Evolutionary conservation across 2,888 invertebrate genomes (phyloP).

Genomic region (Callyntrura sp.): DNA sequence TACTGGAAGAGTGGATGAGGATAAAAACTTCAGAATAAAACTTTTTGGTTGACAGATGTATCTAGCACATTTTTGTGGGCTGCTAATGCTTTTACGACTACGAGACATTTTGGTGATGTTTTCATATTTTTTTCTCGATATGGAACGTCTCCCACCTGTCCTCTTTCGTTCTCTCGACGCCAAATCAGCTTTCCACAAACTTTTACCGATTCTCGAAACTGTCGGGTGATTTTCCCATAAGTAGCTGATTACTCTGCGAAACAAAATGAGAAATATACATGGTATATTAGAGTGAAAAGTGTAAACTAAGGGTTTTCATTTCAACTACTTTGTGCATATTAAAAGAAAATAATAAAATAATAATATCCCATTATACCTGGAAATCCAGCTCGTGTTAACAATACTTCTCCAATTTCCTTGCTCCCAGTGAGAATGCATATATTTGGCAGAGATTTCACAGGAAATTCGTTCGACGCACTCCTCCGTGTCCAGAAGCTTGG

Average conservation of each 20-base stretch:
- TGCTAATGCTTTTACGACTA: neutral
- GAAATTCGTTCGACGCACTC: constrained; percentile 72
- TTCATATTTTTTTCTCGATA: no score
- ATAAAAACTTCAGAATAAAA: constrained; percentile 54
- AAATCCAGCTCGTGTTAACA: constrained; percentile 55
- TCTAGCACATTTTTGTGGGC: neutral
- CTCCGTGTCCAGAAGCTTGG: constrained; percentile 60
- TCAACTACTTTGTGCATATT: no score
- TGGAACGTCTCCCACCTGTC: no score
- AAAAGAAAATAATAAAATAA: no score
- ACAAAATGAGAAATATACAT: constrained; percentile 17
- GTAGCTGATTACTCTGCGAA: constrained; percentile 46
- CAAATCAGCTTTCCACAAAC: constrained; percentile 33
- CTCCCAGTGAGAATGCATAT: constrained; percentile 29
- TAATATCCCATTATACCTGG: no score
- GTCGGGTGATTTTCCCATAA: constrained; percentile 43
- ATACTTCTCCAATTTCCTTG: constrained; percentile 51
- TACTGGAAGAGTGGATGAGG: no score
- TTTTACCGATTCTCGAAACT: constrained; percentile 53
- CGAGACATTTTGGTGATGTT: neutral
- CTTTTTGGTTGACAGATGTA: constrained; percentile 62
- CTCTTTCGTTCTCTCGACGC: no score
- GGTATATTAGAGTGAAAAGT: no score
- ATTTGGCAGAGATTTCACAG: constrained; percentile 66
- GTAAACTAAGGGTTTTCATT: no score